These are phyloP conservation scores for Octopus sinensis DNA, from an alignment of 1,140 invertebrate species.

Conservation along the genomic window DNA sequence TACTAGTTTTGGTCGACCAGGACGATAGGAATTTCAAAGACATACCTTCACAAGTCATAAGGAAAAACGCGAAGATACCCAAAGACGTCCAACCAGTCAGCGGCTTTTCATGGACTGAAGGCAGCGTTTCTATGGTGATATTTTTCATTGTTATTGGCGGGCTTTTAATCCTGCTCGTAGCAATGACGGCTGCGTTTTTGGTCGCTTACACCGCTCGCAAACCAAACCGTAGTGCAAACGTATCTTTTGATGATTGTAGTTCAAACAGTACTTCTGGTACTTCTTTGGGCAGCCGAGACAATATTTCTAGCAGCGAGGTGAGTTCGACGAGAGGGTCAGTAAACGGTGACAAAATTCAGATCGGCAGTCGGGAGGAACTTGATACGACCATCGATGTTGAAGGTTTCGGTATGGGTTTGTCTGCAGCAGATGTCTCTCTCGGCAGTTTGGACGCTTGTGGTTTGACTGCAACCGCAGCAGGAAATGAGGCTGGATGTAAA, in stretches of 20 bases:
- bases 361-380: too few relatives aligned
- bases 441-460: too few relatives aligned
- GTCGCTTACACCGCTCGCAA: background rate
- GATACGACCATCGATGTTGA: too few relatives aligned
- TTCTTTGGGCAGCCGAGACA: background rate
- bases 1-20: conserved; percentile 15
- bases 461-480: too few relatives aligned
- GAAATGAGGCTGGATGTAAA: too few relatives aligned
- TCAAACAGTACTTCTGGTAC: background rate
- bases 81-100: background rate
- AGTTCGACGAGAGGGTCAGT: too few relatives aligned
- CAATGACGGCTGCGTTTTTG: background rate
- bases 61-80: background rate
- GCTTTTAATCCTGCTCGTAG: background rate
- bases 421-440: too few relatives aligned
- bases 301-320: background rate
- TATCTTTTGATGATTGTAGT: background rate
- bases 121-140: background rate
- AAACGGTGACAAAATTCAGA: too few relatives aligned
- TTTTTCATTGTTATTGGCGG: background rate
- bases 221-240: background rate
- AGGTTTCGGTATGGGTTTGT: too few relatives aligned
- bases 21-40: too few relatives aligned
- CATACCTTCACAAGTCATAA: background rate
- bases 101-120: background rate